phyloP scores from a whole-genome alignment of 1,140 invertebrate species.

The Bombus superbus region DNA sequence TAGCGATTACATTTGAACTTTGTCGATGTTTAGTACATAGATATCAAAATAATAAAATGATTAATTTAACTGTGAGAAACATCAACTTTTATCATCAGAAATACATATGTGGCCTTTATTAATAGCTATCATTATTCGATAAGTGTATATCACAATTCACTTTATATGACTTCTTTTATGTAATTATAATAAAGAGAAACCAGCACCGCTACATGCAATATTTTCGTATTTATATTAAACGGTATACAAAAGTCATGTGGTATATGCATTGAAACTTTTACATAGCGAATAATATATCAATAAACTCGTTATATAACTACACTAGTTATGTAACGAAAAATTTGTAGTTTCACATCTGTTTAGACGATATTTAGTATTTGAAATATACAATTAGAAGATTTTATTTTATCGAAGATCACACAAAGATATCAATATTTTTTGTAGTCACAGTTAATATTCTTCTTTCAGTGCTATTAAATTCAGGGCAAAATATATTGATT shows the following conservation, averaged over 20 bases:
- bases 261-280: neutral
- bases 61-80: neutral
- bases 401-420: no score
- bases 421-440: no score
- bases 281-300: neutral
- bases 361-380: neutral
- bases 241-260: no score
- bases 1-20: no score
- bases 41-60: neutral
- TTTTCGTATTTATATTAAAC: neutral
- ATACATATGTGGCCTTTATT: neutral
- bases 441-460: no score
- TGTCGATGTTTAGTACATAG: no score
- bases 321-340: conserved; percentile 16
- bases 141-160: neutral
- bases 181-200: neutral
- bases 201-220: no score
- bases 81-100: neutral
- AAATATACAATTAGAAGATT: neutral
- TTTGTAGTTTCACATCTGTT: neutral
- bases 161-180: neutral
- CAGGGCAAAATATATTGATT: no score
- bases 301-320: conserved; percentile 45
- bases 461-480: no score
- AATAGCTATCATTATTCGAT: neutral